phyloP scores from a whole-genome alignment of 2,888 invertebrate species.

The Parapristionchus giblindavisi region DNA sequence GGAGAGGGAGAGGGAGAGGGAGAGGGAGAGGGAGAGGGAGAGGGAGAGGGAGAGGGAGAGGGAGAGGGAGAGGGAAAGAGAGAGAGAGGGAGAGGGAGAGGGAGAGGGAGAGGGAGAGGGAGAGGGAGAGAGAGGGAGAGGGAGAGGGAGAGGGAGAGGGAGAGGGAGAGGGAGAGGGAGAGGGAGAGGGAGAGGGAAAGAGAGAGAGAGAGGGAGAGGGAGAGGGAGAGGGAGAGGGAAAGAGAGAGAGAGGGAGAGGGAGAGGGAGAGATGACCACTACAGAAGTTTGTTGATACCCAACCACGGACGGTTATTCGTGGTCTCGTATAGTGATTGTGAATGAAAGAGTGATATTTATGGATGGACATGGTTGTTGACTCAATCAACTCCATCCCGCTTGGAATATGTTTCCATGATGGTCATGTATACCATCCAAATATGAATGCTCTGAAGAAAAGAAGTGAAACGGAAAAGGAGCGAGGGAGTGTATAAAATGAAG shows the following conservation, averaged over 20 bases:
- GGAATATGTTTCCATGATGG: no score
- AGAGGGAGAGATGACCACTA: no score
- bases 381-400: no score
- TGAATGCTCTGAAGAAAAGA: no score
- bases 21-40: not conserved
- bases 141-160: not conserved
- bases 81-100: slow-evolving; percentile 1
- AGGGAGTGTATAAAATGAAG: no score
- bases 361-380: no score
- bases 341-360: no score
- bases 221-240: not conserved
- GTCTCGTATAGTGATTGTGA: no score
- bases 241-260: slow-evolving; percentile 4
- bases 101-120: not conserved
- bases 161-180: not conserved
- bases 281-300: no score
- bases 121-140: slow-evolving; percentile 4
- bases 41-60: not conserved
- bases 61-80: not conserved
- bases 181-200: not conserved
- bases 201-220: slow-evolving; percentile 1
- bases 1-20: not conserved
- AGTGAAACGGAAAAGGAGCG: no score
- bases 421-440: no score
- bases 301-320: no score